These are phyloP conservation scores for Gnathonemus longibarbis DNA, from an alignment of 2,113 vertebrate species.

Conservation along the genomic window DNA sequence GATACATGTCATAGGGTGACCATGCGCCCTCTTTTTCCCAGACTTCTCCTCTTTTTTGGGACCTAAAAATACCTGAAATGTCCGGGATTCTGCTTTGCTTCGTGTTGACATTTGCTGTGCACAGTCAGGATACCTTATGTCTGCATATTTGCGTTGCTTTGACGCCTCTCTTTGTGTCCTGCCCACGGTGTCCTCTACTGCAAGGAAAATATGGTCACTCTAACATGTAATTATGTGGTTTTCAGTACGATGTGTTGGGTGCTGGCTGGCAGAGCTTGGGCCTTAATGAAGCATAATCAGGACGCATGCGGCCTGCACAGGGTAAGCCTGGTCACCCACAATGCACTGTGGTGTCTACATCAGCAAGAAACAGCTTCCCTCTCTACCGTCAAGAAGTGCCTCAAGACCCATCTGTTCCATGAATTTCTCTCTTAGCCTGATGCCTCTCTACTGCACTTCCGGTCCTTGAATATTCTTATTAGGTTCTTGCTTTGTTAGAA, in stretches of 20 bases:
- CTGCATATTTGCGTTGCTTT: not conserved
- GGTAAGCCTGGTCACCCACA: constrained; percentile 42
- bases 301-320: constrained; percentile 32
- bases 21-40: not conserved
- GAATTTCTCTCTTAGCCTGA: not conserved
- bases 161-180: not conserved
- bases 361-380: not conserved
- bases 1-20: not conserved
- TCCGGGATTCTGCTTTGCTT: not conserved
- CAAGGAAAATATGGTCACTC: not conserved
- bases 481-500: not conserved
- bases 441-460: not conserved
- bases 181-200: not conserved
- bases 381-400: not conserved
- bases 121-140: not conserved
- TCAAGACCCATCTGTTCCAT: not conserved
- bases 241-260: not conserved
- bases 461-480: not conserved
- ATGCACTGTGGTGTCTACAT: constrained; percentile 33
- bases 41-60: too few species aligned
- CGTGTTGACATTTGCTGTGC: not conserved
- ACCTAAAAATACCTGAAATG: not conserved
- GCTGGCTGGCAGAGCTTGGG: not conserved
- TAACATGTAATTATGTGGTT: not conserved
- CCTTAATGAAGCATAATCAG: constrained; percentile 42